Evolutionary conservation across 2,888 invertebrate species (phyloP), one percentile per base, ranked within the genome.

Genomic region (Neocrepidodera transversa): DNA sequence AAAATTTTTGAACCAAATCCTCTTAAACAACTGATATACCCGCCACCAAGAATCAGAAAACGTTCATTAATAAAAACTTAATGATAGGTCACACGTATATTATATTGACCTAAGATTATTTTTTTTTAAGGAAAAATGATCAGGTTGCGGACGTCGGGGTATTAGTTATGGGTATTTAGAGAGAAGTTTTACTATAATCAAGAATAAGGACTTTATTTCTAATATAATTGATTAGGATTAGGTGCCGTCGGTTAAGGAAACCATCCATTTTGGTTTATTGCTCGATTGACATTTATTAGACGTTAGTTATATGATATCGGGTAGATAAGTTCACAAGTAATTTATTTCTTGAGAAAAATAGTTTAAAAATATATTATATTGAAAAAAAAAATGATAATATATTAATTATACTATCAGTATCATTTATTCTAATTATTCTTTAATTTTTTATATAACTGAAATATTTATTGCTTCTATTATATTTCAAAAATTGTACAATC

Each of bases 21-120:
- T 36, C 54, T 54, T 51, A 51, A 51, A 28, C n/a, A 5, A 16
- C 26, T n/a, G 17, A 28, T 51, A 16, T 18, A 18, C 17, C 30
- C 40, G 40, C 50, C 38, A 50, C 26, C 40, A 13, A 50, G 36
- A 50, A 40, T 38, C 40, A 42, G 13, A 30, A n/a, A 54, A 54
- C 26, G 45, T 54, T 47, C 47, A 54, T 54, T 45, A 54, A 54
- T 54, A 54, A 54, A 45, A 54, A 35, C 11, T 54, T 54, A 54
- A 54, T 47, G 54, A 54, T 47, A 45, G 45, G 54, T 53, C 53
- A 53, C 53, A 53, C 53, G 23, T 45, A 54, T 23, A 45, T 54
- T 45, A 45, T 54, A 36, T 36, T 54, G 54, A 47, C 36, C 54
- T 43, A 45, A 13, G 53, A 53, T 53, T 45, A 26, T 20, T 32